Base-by-base conservation (phyloP, 2,113 vertebrate species). In the Hepsetus odoe region DNA sequence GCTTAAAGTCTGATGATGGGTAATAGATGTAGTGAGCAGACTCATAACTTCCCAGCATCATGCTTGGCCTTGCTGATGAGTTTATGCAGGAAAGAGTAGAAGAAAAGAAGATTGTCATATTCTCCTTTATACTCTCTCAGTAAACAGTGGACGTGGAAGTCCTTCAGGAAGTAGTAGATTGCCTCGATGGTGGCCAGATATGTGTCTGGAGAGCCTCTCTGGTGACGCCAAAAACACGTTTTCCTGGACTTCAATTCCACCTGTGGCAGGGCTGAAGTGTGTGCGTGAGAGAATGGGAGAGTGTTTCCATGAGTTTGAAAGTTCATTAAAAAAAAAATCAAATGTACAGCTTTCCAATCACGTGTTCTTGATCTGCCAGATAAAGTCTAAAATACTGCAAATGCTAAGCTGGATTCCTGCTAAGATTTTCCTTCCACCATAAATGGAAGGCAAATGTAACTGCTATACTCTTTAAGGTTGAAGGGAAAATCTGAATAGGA, bases 141-240 rank as follows among this genome's bases (percentile, higher is more conserved):
- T 81, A 96, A 86, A 85, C 96, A 77, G 16, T 93, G 92, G 80
- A 89, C 87, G 14, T 98, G 96, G 79, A 96, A 97, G 85, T 99
- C 98, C 76, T 94, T 94, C 71, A 99, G 86, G 80, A 99, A 99
- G 89, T 98, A 99, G 86, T 98, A 99, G 88, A 99, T 94, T 1
- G 98, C 98, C 91, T 99, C 98, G 46, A 99, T 98, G 6, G 97
- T 99, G 35, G 98, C 93, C 38, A 99, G 93, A 88, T 97, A 98
- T 0, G 96, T 96, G 83, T 97, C 95, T 28, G 98, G 98, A 82
- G 95, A 96, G 79, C 97, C 97, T 87, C 95, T 96, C 85, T 99
- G 98, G 87, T 93, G 94, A 73, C 96, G 95, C 98, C 98, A 99
- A 89, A 99, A 99, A 90, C 94, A 98, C 1, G 96, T 98, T 85